These are phyloP conservation scores for Apodemia zela DNA, from an alignment of 2,888 invertebrate genomes.

Conservation along the genomic window DNA sequence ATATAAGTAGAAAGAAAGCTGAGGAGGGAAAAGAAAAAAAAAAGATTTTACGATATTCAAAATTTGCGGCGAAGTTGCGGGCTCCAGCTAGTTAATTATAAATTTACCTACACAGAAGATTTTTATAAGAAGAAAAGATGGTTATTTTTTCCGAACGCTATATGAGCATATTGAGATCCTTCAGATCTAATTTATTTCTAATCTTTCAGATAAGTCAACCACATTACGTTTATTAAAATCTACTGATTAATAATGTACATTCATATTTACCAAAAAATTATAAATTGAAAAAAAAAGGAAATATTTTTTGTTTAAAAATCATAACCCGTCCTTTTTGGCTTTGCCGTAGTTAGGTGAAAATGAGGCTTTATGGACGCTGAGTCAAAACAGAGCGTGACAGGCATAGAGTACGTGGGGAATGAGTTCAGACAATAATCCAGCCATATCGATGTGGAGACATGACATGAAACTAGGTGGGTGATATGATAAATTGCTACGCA, in stretches of 20 bases:
- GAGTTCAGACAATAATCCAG: slow-evolving; percentile 43
- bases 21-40: no score
- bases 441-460: slow-evolving; percentile 42
- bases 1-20: no score
- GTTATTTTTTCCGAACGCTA: no score
- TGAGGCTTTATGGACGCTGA: slow-evolving; percentile 52
- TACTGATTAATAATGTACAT: background rate
- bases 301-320: background rate
- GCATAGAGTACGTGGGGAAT: slow-evolving; percentile 45
- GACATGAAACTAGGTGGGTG: slow-evolving; percentile 37
- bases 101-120: no score
- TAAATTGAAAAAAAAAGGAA: background rate
- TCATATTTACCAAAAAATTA: background rate
- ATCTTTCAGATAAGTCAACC: no score
- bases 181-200: no score
- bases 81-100: no score
- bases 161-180: no score
- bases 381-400: slow-evolving; percentile 56
- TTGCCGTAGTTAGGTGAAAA: slow-evolving; percentile 39
- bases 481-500: slow-evolving; percentile 30
- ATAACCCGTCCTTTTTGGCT: background rate
- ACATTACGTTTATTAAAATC: no score
- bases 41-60: no score
- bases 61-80: no score
- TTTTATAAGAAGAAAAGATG: no score